Base-by-base conservation (phyloP, 2,797 vertebrate genomes). In the Acomys russatus region DNA sequence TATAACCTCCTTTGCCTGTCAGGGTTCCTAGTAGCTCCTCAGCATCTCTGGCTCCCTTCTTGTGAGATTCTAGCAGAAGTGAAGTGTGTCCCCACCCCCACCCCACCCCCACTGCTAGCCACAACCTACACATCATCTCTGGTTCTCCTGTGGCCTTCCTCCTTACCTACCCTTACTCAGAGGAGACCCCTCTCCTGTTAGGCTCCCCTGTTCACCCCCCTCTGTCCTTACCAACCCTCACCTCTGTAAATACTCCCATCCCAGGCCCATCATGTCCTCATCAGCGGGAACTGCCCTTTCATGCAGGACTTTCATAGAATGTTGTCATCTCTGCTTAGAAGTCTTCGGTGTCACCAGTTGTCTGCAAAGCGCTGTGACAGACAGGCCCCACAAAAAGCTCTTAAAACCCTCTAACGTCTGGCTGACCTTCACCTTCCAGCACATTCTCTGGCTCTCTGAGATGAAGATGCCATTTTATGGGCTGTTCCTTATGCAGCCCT, bases 11-110 rank as follows among this genome's bases (percentile, higher is more conserved):
- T 54, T 68, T 30, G 9, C 10, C n/a, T 51, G 66, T 35, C 71
- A 56, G 25, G 4, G 1, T 14, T 49, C 71, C 76, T 59, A 18
- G 23, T 9, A 1, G 9, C n/a, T 44, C 12, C 0, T 35, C 3
- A 15, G 33, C 25, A 30, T 11, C 68, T 30, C 4, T 59, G 66
- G 28, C 35, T 64, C 4, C 17, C 9, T 6, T 18, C 0, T 1
- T 1, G 14, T 9, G 51, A 5, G 18, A 0, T 1, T 2, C 38
- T 54, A 2, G 15, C 73, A 61, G 1, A 5, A 22, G 9, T 25
- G 15, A 38, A 38, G 1, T 44, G 44, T 44, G 44, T 44, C 44
- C 44, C 44, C 44, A 44, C 44, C 44, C 44, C n/a, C n/a, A n/a
- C n/a, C n/a, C n/a, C 1, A 33, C 76, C 14, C 33, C 33, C 25